Conservation (phyloP, 2,888 invertebrate species). For the Myathropa florea region DNA sequence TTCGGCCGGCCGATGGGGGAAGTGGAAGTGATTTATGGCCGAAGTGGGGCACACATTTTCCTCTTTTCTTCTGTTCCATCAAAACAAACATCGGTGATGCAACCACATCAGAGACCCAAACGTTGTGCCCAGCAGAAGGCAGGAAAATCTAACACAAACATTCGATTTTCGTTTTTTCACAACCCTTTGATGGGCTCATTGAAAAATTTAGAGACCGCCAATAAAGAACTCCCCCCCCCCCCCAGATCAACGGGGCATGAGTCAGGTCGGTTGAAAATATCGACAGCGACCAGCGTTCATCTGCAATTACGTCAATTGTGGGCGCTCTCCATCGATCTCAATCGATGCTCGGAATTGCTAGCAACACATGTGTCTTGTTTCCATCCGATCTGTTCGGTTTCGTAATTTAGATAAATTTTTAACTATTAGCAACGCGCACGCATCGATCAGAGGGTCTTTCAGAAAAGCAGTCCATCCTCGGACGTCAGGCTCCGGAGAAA, state of each 20-base stretch:
- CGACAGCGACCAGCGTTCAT: neutral
- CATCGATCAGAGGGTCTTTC: neutral
- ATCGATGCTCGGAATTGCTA: constrained; percentile 38
- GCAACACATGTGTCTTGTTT: constrained; percentile 48
- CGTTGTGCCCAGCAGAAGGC: constrained; percentile 18
- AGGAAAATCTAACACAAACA: constrained; percentile 61
- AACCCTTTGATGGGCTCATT: constrained; percentile 59
- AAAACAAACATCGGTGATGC: constrained; percentile 2
- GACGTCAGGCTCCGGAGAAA: neutral
- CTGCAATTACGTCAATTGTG: constrained; percentile 48
- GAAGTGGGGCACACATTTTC: neutral
- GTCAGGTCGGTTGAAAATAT: neutral
- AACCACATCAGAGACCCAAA: constrained; percentile 12
- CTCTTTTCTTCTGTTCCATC: neutral
- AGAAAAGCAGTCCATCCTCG: neutral
- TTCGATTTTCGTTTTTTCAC: constrained; percentile 19
- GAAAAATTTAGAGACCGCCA: constrained; percentile 35
- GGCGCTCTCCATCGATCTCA: constrained; percentile 16
- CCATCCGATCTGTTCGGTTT: neutral
- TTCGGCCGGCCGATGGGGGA: neutral
- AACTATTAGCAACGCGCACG: constrained; percentile 23
- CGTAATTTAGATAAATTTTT: constrained; percentile 47
- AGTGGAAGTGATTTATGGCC: constrained; percentile 30
- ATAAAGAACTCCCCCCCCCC: constrained; percentile 31
- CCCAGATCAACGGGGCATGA: neutral